Evolutionary conservation across 1,140 invertebrate genomes (phyloP).

Genomic region (Triops longicaudatus): DNA sequence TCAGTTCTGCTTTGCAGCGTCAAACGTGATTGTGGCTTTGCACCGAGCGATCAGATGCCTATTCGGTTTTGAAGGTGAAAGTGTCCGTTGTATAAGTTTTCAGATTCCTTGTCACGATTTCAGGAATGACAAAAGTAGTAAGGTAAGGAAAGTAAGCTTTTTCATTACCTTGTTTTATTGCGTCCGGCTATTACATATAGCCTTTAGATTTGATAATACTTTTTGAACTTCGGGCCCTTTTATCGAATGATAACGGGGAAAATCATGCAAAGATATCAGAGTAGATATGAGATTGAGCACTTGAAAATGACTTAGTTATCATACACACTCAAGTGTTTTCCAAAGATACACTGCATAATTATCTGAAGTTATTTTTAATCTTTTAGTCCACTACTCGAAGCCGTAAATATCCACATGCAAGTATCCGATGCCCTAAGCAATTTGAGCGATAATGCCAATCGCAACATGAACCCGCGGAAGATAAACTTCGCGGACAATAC

Average conservation of each 20-base stretch:
- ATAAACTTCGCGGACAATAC: neutral
- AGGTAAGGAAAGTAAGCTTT: neutral
- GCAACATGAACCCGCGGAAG: neutral
- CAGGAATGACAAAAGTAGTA: neutral
- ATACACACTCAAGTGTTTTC: neutral
- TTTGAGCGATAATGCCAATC: neutral
- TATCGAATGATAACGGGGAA: no score
- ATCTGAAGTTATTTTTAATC: neutral
- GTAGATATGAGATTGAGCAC: neutral
- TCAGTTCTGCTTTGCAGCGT: neutral
- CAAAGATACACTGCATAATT: neutral
- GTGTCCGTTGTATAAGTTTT: neutral
- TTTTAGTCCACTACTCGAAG: neutral
- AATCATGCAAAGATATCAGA: neutral
- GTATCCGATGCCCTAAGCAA: neutral
- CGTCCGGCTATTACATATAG: no score
- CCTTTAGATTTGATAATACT: no score
- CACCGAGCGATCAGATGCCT: neutral
- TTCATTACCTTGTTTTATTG: neutral
- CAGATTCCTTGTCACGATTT: neutral
- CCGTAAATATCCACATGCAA: neutral
- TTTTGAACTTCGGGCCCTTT: no score
- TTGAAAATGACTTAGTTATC: neutral
- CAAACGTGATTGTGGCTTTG: neutral
- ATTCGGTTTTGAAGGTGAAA: neutral